These are phyloP conservation scores for Colaptes auratus DNA, from an alignment of 2,113 vertebrate species.

Conservation along the genomic window DNA sequence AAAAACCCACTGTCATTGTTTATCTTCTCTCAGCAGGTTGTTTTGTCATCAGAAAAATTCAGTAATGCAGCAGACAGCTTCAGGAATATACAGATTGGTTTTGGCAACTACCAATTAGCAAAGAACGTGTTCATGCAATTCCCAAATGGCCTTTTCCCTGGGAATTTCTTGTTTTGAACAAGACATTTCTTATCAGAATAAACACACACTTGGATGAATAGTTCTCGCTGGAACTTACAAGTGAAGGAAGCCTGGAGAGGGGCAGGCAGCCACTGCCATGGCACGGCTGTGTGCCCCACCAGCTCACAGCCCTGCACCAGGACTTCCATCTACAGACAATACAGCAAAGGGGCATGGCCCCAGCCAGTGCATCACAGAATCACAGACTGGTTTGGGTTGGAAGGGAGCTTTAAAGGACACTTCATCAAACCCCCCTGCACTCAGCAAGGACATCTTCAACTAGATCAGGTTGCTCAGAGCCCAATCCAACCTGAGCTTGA, in stretches of 20 bases:
- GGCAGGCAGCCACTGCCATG: neutral
- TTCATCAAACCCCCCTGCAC: too few species aligned
- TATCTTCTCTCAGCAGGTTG: slow-evolving; percentile 46
- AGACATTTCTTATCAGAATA: neutral
- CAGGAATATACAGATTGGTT: slow-evolving; percentile 44
- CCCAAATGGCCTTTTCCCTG: neutral
- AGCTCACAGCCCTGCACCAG: neutral
- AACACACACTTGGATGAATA: neutral
- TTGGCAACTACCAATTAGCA: slow-evolving; percentile 48
- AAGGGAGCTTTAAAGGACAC: too few species aligned
- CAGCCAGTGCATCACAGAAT: neutral
- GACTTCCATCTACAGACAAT: neutral
- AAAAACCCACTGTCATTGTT: neutral
- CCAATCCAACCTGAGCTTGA: too few species aligned
- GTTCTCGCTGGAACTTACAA: neutral
- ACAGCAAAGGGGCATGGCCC: rapidly evolving
- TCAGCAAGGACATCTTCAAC: too few species aligned
- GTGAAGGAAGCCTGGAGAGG: neutral
- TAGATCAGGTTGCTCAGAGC: too few species aligned
- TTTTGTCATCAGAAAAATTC: slow-evolving; percentile 11
- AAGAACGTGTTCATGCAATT: neutral
- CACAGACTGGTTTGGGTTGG: too few species aligned
- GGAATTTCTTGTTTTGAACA: slow-evolving; percentile 27
- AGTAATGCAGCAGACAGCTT: slow-evolving; percentile 56
- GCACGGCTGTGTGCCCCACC: rapidly evolving